Evolutionary conservation across 2,113 vertebrate species (phyloP), one percentile per base, ranked within the genome.

Genomic region (Rhinolophus ferrumequinum): DNA sequence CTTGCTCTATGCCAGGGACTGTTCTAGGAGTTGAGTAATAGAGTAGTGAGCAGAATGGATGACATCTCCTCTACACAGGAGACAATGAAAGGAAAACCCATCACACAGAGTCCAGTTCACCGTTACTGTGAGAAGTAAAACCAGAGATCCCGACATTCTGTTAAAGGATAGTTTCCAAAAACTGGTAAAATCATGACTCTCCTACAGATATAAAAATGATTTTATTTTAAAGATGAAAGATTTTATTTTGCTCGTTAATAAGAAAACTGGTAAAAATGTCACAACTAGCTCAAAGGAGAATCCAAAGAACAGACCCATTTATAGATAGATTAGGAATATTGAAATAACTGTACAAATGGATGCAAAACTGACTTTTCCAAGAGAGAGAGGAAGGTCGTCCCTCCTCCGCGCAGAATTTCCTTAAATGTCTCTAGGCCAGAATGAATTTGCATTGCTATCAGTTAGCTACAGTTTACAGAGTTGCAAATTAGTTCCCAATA

Each of bases 251-350:
- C n/a, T 84, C 26, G 70, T 83, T 62, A 70, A 70, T 77, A 62
- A 70, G 52, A 89, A 93, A 84, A 64, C 62, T 44, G 75, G 56
- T 84, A 70, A 84, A 83, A 84, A 54, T 84, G 58, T 54, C 60
- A 82, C 9, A 58, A 26, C 56, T 22, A 54, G 15, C 44, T 72
- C 52, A 87, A 81, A 87, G 66, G 22, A 73, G 44, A 47, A 54
- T 85, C 52, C 38, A 90, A 50, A 90, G 67, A 95, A 92, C 8
- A 44, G 79, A 58, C 28, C 35, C 9, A 28, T n/a, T 92, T 69
- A n/a, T 21, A 66, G 47, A 30, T 3, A 50, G 30, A 33, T 35
- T 72, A 35, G 54, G 28, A 82, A 66, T 73, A 83, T n/a, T 76
- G 33, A 95, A 92, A 88, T 52, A 15, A 69, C 52, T 15, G 33